A percentile compares a stretch with the other conserved stretches of the same genome.
Conservation (phyloP, 2,888 invertebrate genomes). For the Electrophaes corylata region DNA sequence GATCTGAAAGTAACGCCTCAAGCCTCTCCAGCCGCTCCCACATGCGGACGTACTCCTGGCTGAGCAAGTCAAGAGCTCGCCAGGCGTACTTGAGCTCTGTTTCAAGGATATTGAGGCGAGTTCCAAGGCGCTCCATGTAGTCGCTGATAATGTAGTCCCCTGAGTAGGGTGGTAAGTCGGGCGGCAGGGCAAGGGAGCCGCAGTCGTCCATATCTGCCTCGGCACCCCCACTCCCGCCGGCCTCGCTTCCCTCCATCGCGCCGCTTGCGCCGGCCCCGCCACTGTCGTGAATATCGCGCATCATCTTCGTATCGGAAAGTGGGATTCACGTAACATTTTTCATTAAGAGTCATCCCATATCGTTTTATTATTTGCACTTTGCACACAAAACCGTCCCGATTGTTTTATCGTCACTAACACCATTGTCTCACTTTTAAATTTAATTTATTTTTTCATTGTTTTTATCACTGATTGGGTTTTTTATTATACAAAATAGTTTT, state of each 20-base stretch:
- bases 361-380: conserved; percentile 76
- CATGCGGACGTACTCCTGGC: conserved; percentile 96
- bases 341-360: conserved; percentile 84
- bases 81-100: conserved; percentile 96
- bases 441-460: conserved; percentile 59
- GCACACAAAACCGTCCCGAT: conserved; percentile 64
- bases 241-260: conserved; percentile 83
- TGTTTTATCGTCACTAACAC: conserved; percentile 58
- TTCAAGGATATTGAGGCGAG: conserved; percentile 93
- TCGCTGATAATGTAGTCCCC: conserved; percentile 93
- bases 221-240: conserved; percentile 81
- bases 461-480: conserved; percentile 45
- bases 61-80: conserved; percentile 94
- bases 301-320: conserved; percentile 79
- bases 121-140: conserved; percentile 95
- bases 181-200: conserved; percentile 82
- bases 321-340: conserved; percentile 76
- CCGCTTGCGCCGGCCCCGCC: conserved; percentile 77
- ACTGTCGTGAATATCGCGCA: conserved; percentile 83
- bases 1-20: conserved; percentile 93
- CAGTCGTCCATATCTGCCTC: conserved; percentile 82
- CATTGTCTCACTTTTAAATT: conserved; percentile 63
- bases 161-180: conserved; percentile 81
- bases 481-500: conserved; percentile 54
- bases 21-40: conserved; percentile 96